A percentile compares a stretch with the other conserved stretches of the same genome.
Evolutionary conservation across 2,113 vertebrate genomes (phyloP).

Genomic region (Fregetta grallaria): DNA sequence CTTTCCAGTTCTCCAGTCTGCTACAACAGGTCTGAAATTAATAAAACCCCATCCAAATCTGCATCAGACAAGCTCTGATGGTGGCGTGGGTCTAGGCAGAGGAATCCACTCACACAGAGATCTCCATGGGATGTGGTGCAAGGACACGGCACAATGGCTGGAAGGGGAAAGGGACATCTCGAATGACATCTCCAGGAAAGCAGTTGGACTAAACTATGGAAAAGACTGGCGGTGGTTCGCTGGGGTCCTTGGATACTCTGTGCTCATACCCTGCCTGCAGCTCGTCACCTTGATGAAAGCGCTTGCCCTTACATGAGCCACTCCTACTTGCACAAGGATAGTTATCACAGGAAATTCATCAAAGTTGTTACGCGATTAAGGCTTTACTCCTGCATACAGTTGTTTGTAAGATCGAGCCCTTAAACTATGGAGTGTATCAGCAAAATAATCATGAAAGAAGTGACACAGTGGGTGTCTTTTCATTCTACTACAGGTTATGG

Average conservation of each 20-base stretch:
- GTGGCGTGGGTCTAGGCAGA: neutral
- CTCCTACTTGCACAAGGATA: neutral
- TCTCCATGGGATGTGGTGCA: neutral
- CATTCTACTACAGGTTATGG: neutral
- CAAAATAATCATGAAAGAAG: neutral
- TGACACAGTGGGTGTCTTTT: neutral
- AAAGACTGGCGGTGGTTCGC: neutral
- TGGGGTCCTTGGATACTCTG: neutral
- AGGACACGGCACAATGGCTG: neutral
- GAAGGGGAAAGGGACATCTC: neutral
- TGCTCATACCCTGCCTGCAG: neutral
- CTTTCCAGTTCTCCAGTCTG: neutral
- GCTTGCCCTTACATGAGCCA: neutral
- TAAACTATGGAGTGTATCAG: neutral
- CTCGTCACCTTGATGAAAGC: neutral
- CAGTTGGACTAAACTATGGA: neutral
- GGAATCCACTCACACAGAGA: neutral
- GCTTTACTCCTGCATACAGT: neutral
- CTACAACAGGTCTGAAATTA: neutral
- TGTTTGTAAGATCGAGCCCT: neutral
- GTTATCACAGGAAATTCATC: neutral
- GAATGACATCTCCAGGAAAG: neutral
- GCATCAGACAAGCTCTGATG: neutral
- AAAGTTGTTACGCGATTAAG: accelerated
- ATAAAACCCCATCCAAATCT: neutral